Percentiles rank a stretch among this genome's conserved stretches.
phyloP scores from a whole-genome alignment of 2,888 invertebrate species.

The Ceraclea dissimilis region DNA sequence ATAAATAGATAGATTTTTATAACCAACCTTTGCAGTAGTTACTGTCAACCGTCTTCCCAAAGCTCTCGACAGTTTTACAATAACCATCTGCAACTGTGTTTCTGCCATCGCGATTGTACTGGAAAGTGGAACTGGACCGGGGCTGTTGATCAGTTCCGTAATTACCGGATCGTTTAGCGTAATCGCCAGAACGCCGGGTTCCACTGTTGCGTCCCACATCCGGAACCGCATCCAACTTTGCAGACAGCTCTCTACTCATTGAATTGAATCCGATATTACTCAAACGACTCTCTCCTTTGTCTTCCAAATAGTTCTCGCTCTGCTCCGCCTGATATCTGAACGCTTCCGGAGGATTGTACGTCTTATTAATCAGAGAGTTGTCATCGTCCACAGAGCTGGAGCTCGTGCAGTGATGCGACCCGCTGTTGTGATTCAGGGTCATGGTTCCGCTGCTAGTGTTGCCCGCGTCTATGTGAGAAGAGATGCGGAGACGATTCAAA shows the following conservation, averaged over 20 bases:
- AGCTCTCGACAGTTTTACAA: background rate
- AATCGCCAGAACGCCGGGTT: background rate
- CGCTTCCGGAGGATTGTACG: constrained; percentile 2
- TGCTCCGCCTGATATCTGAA: background rate
- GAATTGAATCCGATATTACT: background rate
- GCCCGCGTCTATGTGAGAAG: background rate
- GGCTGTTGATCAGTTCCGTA: background rate
- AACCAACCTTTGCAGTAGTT: background rate
- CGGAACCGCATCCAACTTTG: background rate
- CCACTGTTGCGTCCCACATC: background rate
- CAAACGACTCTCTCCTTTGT: constrained; percentile 1
- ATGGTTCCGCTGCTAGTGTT: background rate
- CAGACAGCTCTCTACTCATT: background rate
- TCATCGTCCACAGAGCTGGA: background rate
- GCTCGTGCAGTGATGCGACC: background rate
- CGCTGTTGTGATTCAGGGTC: background rate
- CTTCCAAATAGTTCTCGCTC: background rate
- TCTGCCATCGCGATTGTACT: background rate
- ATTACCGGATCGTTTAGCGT: background rate
- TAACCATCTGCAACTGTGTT: background rate
- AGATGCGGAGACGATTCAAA: constrained; percentile 58
- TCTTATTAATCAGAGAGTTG: background rate
- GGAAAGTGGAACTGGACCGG: background rate
- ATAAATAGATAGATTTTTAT: too few relatives aligned
- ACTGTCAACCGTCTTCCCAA: background rate